These are phyloP conservation scores for Prunella strophiata DNA, from an alignment of 2,797 vertebrate species.

Conservation along the genomic window DNA sequence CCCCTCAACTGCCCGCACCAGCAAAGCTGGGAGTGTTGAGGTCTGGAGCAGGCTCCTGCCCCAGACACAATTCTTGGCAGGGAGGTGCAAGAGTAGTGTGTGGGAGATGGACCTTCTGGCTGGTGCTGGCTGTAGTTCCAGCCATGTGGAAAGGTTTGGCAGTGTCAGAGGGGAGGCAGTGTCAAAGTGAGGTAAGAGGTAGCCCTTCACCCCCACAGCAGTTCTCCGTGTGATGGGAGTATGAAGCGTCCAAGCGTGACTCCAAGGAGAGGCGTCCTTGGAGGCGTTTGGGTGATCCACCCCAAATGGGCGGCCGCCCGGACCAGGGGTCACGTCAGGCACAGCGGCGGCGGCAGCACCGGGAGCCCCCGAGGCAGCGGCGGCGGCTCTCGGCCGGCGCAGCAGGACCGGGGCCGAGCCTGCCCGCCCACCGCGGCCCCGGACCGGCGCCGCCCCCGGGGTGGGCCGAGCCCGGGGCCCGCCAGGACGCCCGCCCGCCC, in stretches of 20 bases:
- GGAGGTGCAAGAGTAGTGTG: rapidly evolving
- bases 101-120: not conserved
- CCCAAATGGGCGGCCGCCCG: no score
- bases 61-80: not conserved
- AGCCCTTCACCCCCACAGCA: not conserved
- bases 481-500: not conserved
- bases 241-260: rapidly evolving
- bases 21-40: not conserved
- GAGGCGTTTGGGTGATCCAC: not conserved
- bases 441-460: not conserved
- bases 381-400: not conserved
- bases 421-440: not conserved
- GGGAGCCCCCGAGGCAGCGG: rapidly evolving
- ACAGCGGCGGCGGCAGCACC: no score
- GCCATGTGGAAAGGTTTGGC: not conserved
- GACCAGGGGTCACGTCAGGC: rapidly evolving
- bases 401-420: not conserved
- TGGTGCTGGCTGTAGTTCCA: not conserved
- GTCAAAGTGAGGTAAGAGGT: not conserved
- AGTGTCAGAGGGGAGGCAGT: not conserved
- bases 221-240: not conserved
- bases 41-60: not conserved
- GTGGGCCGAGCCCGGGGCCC: not conserved
- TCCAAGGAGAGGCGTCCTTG: rapidly evolving
- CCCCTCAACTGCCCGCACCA: rapidly evolving